Evolutionary conservation across 2,888 invertebrate genomes (phyloP).

Genomic region (Rapana venosa): DNA sequence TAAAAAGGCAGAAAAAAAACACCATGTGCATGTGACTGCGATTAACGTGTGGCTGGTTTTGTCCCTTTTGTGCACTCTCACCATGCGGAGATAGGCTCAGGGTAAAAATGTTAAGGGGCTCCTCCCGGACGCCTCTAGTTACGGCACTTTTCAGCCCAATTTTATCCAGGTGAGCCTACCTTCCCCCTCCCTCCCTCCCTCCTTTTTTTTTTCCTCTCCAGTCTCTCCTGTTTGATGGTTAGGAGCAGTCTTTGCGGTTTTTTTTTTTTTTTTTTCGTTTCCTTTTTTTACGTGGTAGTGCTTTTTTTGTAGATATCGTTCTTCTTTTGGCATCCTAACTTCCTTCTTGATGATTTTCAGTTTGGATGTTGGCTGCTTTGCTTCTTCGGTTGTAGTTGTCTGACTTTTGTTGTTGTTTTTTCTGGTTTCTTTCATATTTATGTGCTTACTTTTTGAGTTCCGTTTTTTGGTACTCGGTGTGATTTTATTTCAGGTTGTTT

Average conservation of each 20-base stretch:
- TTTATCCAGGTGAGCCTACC: constrained; percentile 58
- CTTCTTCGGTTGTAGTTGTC: background rate
- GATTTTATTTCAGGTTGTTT: background rate
- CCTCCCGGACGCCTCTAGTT: constrained; percentile 59
- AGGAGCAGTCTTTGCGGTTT: background rate
- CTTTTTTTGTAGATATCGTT: too few relatives aligned
- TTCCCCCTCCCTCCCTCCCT: background rate
- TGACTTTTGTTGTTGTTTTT: background rate
- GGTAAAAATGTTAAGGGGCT: constrained; percentile 59
- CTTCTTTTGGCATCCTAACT: background rate
- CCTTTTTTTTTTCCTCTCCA: background rate
- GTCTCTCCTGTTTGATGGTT: background rate
- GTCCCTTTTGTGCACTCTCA: background rate
- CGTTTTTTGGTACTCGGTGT: background rate
- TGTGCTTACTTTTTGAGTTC: background rate
- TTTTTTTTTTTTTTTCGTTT: background rate
- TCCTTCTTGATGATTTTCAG: background rate
- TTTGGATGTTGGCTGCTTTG: background rate
- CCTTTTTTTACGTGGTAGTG: background rate
- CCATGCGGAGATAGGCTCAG: constrained; percentile 52
- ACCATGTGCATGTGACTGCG: background rate
- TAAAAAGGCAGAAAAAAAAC: background rate
- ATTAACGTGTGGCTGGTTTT: background rate
- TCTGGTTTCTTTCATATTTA: background rate
- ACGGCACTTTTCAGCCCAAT: constrained; percentile 62